A percentile compares a stretch with the other conserved stretches of the same genome.
Conservation (phyloP, 2,797 vertebrate species). For the Thaleichthys pacificus region DNA sequence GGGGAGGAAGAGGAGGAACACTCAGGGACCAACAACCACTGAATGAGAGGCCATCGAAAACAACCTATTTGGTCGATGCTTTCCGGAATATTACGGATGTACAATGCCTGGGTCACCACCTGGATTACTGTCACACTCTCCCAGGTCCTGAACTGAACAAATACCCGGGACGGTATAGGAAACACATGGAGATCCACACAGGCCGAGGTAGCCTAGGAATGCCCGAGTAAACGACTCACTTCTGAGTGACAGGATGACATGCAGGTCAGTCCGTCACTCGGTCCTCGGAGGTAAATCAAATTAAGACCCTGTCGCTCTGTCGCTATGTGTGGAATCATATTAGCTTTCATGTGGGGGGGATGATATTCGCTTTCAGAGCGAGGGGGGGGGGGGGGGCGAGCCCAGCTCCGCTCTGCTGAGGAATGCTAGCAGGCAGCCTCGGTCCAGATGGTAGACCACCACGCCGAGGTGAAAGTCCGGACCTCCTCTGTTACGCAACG, state of each 20-base stretch:
- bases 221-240: not conserved
- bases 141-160: not conserved
- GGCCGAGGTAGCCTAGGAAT: not conserved
- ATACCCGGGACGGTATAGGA: no score
- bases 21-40: no score
- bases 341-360: conserved; percentile 14
- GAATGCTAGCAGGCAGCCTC: conserved; percentile 42
- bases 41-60: no score
- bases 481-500: conserved; percentile 56
- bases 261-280: not conserved
- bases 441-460: conserved; percentile 43
- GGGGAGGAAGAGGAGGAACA: not conserved
- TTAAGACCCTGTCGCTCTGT: conserved; percentile 15
- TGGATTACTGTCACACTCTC: no score
- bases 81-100: not conserved
- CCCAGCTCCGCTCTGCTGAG: conserved; percentile 24
- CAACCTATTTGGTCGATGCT: no score
- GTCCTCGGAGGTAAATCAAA: conserved; percentile 20
- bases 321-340: conserved; percentile 21
- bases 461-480: conserved; percentile 54
- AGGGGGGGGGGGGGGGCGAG: no score
- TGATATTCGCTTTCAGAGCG: not conserved
- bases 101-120: not conserved
- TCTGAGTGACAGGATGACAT: not conserved
- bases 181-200: not conserved